Percentiles rank a stretch among this genome's conserved stretches.
phyloP scores from a whole-genome alignment of 2,797 vertebrate genomes.

The Cichlasoma orientale region DNA sequence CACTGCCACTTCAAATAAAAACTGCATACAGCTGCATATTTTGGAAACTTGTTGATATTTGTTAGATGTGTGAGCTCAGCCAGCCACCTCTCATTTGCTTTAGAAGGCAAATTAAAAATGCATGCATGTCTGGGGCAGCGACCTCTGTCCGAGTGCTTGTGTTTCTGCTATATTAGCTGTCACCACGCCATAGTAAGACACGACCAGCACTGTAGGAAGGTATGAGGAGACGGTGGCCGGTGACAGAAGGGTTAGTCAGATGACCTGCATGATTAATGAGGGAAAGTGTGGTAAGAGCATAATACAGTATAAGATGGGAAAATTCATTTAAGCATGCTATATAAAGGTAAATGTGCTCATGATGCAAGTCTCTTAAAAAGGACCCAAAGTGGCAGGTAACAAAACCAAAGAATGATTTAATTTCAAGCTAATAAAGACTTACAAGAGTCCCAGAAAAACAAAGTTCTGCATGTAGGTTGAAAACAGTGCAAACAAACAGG shows the following conservation, averaged over 20 bases:
- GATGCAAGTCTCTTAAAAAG: neutral
- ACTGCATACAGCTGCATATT: no score
- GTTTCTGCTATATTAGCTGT: neutral
- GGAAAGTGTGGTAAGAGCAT: neutral
- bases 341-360: neutral
- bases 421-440: neutral
- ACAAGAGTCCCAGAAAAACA: neutral
- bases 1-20: no score
- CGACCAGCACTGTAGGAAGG: neutral
- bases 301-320: neutral
- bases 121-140: neutral
- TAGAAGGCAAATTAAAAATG: slow-evolving; percentile 6
- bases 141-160: slow-evolving; percentile 5
- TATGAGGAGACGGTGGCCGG: neutral
- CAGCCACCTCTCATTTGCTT: neutral
- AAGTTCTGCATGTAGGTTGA: neutral
- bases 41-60: neutral
- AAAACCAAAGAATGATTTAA: neutral
- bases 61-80: neutral
- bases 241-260: neutral
- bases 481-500: neutral
- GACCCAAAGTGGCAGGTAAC: neutral
- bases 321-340: neutral
- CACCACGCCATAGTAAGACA: neutral
- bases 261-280: neutral